Evolutionary conservation across 2,113 vertebrate genomes (phyloP), one percentile per base, ranked within the genome.

Genomic region (Tauraco erythrolophus): DNA sequence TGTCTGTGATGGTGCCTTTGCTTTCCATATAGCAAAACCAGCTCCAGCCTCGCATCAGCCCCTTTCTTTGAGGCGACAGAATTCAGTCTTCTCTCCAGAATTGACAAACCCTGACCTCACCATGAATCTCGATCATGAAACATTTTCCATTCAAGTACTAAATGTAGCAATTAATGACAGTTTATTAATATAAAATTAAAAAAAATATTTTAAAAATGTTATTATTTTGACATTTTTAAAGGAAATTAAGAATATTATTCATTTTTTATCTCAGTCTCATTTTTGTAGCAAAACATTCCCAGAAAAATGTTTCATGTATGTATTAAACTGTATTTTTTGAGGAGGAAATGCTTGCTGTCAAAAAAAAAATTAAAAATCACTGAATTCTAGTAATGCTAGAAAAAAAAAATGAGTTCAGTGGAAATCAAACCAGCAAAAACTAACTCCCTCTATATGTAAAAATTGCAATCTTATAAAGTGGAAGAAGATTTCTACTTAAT

Each of bases 31-130:
- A 66, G 39, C 24, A 78, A 71, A 64, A 75, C 12, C 9, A 70
- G 11, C 3, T 90, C 28, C 28, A 62, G 11, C 1, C 7, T 41
- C 5, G 0, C 24, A 12, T 12, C 43, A 58, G 5, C 2, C 6
- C 14, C 19, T 41, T 88, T 18, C 11, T 37, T 31, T 51, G 48
- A 88, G 28, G 13, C 41, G 25, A 3, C 4, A 81, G 50, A 58
- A 89, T 70, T 77, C n/a, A 78, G 14, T 58, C 1, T 2, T 41
- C 3, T 71, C 39, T 58, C 31, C 31, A 79, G 14, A 82, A 37
- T 13, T 41, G 37, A 54, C 21, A 75, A 83, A 19, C 3, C 2
- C 6, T 33, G 57, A 71, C 19, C 15, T 90, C 54, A 71, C 4
- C 9, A 23, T 25, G 33, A 85, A 45, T 43, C 19, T 85, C 23